Conservation (phyloP, 2,113 vertebrate species). For the Rhizomys pruinosus region DNA sequence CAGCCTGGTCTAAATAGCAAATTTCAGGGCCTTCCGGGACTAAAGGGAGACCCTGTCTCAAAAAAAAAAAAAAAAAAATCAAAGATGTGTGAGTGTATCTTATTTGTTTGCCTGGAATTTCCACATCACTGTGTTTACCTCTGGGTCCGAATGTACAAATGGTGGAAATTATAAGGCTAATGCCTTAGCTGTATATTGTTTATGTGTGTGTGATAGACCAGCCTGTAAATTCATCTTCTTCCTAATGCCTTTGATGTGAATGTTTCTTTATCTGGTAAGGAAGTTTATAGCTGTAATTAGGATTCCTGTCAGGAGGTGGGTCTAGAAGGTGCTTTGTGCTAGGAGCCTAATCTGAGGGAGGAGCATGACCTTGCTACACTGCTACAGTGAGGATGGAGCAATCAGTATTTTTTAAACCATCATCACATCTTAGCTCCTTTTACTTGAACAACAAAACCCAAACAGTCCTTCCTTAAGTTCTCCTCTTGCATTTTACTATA, state of each 20-base stretch:
- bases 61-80: neutral
- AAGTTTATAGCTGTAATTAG: neutral
- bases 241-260: neutral
- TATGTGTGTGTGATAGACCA: neutral
- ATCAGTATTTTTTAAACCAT: neutral
- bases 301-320: neutral
- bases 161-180: neutral
- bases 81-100: neutral
- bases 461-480: neutral
- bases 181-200: neutral
- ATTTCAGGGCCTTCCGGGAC: no score
- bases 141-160: neutral
- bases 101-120: neutral
- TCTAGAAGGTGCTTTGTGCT: neutral
- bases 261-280: neutral
- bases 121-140: neutral
- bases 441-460: neutral
- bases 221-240: neutral
- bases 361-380: neutral
- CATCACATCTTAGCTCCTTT: neutral
- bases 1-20: no score
- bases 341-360: neutral
- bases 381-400: neutral
- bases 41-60: no score
- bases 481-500: neutral